Conservation (phyloP, 2,888 invertebrate species). For the Pachymerium ferrugineum region DNA sequence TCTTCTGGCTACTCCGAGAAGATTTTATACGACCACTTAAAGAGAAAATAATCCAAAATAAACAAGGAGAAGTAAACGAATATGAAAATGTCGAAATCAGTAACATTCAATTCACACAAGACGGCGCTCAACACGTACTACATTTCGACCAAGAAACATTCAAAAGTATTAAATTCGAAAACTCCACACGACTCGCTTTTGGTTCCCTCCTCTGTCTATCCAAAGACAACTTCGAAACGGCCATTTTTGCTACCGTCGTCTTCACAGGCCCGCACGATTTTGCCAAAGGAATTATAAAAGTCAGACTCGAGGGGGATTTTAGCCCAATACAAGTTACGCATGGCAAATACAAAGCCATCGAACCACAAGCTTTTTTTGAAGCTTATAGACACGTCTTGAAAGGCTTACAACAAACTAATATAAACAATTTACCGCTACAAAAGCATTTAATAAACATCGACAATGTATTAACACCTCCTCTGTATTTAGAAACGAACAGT, state of each 20-base stretch:
- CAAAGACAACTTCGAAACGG: conserved; percentile 36
- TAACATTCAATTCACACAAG: not conserved
- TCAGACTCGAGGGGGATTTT: conserved; percentile 34
- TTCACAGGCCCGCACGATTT: conserved; percentile 33
- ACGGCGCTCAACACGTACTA: not conserved
- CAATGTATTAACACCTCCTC: conserved; percentile 37
- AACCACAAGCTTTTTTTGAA: conserved; percentile 51
- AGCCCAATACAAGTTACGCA: not conserved
- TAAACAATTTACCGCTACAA: conserved; percentile 42
- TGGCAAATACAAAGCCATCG: conserved; percentile 45
- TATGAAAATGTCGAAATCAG: not conserved
- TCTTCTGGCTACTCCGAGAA: conserved; percentile 69
- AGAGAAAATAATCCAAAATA: conserved; percentile 58
- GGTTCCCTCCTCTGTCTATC: conserved; percentile 38
- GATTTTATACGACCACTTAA: conserved; percentile 71
- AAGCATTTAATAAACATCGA: conserved; percentile 41
- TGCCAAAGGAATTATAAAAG: conserved; percentile 29
- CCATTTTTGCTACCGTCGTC: conserved; percentile 34
- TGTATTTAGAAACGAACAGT: conserved; percentile 37
- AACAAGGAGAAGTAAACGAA: not conserved
- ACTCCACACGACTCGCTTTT: conserved; percentile 37
- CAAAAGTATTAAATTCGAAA: not conserved
- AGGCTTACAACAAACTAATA: conserved; percentile 44
- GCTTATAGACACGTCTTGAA: conserved; percentile 49
- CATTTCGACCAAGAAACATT: not conserved